Base-by-base conservation (phyloP, 1,140 invertebrate genomes). In the Thaumetopoea pityocampa region DNA sequence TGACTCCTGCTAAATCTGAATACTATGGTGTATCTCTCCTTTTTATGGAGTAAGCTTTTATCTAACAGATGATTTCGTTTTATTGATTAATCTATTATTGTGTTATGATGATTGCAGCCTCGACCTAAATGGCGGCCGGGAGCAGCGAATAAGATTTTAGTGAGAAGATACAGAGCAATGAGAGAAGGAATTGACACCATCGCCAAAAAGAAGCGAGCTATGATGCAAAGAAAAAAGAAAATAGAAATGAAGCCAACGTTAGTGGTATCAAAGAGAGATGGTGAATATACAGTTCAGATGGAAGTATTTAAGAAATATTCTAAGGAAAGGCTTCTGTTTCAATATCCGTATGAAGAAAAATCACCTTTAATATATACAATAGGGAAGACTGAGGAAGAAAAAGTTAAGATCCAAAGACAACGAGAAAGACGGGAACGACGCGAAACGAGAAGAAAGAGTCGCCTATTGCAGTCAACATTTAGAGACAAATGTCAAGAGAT, bases 231-330 rank as follows among this genome's bases (percentile, higher is more conserved):
- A 22, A 84, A 80, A 40, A 84, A 84, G 35, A 84, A 84, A 51
- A 44, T 62, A 7, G 79, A 81, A 56, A 62, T 66, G 49, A 84
- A 80, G 59, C 79, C 79, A 4, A 74, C 74, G 10, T 41, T 84
- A 28, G 35, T 74, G 18, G 71, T 84, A 4, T 71, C 65, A 29
- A 84, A 84, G 46, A 38, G 58, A 29, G 72, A 73, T 14, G 79
- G 79, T 10, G 79, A 83, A 56, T 83, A 76, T 36, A 74, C 66
- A 15, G 80, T 84, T 12, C 66, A 76, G 30, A 84, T 84, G 80
- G 80, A 84, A 51, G 73, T 81, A 0, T 80, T 84, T 32, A 81
- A 81, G 24, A 76, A 80, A 42, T 84, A 70, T 59, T 81, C 80
- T 8, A 84, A 74, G 35, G 74, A 81, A 45, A 47, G 80, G 30